A percentile compares a stretch with the other conserved stretches of the same genome.
phyloP scores from a whole-genome alignment of 2,113 vertebrate species.

The Cynocephalus volans region DNA sequence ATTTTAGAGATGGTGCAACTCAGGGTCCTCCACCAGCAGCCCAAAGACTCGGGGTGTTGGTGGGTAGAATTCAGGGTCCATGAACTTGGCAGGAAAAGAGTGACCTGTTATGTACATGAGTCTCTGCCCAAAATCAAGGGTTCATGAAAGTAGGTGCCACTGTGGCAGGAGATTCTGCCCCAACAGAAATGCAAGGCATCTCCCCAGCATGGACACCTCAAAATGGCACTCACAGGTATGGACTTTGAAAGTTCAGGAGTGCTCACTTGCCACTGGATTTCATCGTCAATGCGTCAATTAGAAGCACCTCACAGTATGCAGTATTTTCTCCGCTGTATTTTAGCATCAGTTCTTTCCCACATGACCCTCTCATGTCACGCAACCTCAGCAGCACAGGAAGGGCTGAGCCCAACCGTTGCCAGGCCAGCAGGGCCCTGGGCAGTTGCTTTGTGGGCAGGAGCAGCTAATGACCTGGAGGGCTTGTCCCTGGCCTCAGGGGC shows the following conservation, averaged over 20 bases:
- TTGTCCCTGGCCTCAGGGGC: fast-evolving
- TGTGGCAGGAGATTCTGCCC: too few species aligned
- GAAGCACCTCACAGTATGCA: fast-evolving
- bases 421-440: not conserved
- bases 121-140: not conserved
- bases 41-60: not conserved
- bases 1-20: not conserved
- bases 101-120: not conserved
- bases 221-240: fast-evolving
- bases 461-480: fast-evolving
- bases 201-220: fast-evolving
- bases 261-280: too few species aligned
- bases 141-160: fast-evolving
- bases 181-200: fast-evolving
- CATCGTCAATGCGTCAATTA: not conserved
- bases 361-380: too few species aligned
- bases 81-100: not conserved
- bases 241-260: fast-evolving
- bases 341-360: not conserved
- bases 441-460: not conserved
- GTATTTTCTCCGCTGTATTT: not conserved
- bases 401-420: fast-evolving
- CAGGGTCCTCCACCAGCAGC: too few species aligned
- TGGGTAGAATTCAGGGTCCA: not conserved
- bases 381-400: not conserved